Evolutionary conservation across 2,888 invertebrate species (phyloP).

Genomic region (Calameuta pallipes): DNA sequence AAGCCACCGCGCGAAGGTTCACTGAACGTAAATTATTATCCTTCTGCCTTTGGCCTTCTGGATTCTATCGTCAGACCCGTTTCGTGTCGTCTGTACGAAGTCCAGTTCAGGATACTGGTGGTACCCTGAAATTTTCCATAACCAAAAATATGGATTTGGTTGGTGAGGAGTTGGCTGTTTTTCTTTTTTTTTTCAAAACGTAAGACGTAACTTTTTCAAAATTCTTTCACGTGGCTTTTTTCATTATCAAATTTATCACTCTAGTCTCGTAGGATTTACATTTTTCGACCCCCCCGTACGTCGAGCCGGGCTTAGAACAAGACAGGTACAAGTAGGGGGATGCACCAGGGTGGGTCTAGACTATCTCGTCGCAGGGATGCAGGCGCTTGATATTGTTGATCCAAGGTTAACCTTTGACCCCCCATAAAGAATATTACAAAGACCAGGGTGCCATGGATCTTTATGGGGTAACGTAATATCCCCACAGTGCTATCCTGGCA

Average conservation of each 20-base stretch:
- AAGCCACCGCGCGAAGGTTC: neutral
- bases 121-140: neutral
- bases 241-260: neutral
- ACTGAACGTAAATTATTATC: neutral
- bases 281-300: neutral
- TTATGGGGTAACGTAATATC: neutral
- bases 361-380: slow-evolving; percentile 7
- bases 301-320: neutral
- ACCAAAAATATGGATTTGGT: neutral
- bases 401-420: slow-evolving; percentile 39
- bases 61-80: neutral
- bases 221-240: neutral
- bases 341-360: neutral
- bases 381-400: slow-evolving; percentile 39
- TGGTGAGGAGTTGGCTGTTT: neutral
- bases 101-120: neutral
- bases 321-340: neutral
- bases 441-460: neutral
- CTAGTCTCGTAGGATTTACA: neutral
- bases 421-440: slow-evolving; percentile 42
- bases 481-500: neutral
- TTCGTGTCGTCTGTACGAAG: neutral
- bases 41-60: neutral
- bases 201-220: neutral
- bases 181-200: neutral